Conservation (phyloP, 1,140 invertebrate species). For the Trichonephila clavata region DNA sequence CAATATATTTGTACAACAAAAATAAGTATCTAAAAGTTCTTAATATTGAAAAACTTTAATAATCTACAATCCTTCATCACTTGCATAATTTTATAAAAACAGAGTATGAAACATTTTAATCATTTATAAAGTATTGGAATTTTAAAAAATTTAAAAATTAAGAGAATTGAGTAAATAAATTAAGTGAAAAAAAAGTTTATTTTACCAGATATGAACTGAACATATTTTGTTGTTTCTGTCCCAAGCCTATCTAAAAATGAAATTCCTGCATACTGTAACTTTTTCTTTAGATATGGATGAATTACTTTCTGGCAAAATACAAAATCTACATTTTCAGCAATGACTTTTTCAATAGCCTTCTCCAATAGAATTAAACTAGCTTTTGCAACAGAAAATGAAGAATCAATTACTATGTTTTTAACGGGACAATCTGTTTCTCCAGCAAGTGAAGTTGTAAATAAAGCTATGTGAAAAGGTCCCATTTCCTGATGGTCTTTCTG, state of each 20-base stretch:
- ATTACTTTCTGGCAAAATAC: constrained; percentile 75
- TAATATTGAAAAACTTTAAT: no score
- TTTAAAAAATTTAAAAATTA: no score
- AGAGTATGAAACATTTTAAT: not conserved
- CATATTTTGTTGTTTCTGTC: constrained; percentile 5
- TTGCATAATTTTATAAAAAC: not conserved
- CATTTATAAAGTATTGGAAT: no score
- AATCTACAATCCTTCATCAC: no score
- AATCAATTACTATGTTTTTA: not conserved
- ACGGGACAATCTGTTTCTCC: constrained; percentile 56
- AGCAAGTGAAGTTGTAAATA: constrained; percentile 57
- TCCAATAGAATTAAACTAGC: not conserved
- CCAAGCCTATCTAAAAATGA: constrained; percentile 60
- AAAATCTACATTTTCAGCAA: constrained; percentile 23
- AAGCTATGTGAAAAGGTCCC: not conserved
- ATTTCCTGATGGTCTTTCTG: not conserved
- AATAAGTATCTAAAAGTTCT: no score
- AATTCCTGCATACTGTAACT: constrained; percentile 33
- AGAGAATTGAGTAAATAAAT: not conserved
- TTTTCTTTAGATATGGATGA: constrained; percentile 64
- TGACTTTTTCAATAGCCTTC: not conserved
- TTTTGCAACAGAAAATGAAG: not conserved
- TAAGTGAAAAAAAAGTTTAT: not conserved
- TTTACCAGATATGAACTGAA: constrained; percentile 68
- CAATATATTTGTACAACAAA: no score